Evolutionary conservation across 1,140 invertebrate species (phyloP).

Genomic region (Atta cephalotes): DNA sequence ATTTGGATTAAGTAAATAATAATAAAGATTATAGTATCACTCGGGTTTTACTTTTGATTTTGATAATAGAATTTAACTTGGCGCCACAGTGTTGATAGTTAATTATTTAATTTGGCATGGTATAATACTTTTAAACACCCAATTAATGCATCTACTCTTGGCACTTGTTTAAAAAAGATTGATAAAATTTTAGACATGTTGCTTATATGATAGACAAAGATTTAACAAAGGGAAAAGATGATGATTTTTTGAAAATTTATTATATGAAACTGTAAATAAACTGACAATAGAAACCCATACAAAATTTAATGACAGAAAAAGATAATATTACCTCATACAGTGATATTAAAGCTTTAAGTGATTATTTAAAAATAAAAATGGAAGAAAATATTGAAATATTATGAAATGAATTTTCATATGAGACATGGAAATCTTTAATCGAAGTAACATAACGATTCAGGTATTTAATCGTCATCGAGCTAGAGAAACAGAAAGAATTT

Average conservation of each 20-base stretch:
- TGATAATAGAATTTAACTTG: too few species aligned
- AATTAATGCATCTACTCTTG: not conserved
- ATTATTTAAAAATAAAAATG: not conserved
- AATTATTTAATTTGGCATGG: too few species aligned
- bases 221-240: not conserved
- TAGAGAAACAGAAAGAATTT: not conserved
- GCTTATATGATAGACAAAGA: not conserved
- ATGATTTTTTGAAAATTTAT: not conserved
- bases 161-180: not conserved
- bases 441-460: not conserved
- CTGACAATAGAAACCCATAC: not conserved
- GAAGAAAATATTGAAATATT: not conserved
- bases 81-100: too few species aligned
- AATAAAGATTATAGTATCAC: too few species aligned
- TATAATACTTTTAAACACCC: not conserved
- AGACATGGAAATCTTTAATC: not conserved
- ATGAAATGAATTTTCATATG: not conserved
- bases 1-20: too few species aligned
- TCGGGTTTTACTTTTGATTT: too few species aligned
- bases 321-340: not conserved
- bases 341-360: not conserved
- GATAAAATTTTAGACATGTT: not conserved
- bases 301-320: not conserved
- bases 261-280: not conserved
- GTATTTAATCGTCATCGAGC: slow-evolving; percentile 2